Conservation (phyloP, 1,140 invertebrate species). For the Holotrichia oblita region DNA sequence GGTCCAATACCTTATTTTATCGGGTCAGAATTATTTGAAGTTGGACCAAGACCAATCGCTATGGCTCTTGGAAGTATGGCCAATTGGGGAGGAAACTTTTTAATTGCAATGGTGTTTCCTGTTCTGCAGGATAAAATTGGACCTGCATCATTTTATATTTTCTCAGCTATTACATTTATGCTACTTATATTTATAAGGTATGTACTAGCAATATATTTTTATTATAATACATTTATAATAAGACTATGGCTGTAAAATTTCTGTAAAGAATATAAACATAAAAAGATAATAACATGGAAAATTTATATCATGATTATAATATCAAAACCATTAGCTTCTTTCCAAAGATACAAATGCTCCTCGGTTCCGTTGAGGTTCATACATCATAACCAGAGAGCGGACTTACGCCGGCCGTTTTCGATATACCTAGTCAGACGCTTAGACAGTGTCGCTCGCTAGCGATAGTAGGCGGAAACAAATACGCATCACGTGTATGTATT, state of each 20-base stretch:
- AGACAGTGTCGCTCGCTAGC: too few species aligned
- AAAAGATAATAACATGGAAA: not conserved
- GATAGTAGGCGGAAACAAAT: too few species aligned
- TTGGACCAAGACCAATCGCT: slow-evolving; percentile 82
- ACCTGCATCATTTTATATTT: slow-evolving; percentile 76
- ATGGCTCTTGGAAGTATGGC: slow-evolving; percentile 88
- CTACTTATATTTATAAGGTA: slow-evolving; percentile 73
- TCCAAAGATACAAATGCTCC: not conserved
- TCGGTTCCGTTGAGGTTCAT: not conserved
- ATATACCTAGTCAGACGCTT: too few species aligned
- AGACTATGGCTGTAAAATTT: not conserved
- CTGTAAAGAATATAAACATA: not conserved
- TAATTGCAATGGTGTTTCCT: slow-evolving; percentile 87
- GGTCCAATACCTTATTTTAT: slow-evolving; percentile 92
- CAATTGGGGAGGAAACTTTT: slow-evolving; percentile 91
- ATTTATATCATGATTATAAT: too few species aligned
- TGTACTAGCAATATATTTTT: slow-evolving; percentile 46
- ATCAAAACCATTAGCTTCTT: too few species aligned
- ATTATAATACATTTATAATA: not conserved
- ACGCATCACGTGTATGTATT: too few species aligned
- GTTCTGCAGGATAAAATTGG: slow-evolving; percentile 70
- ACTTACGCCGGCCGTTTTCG: too few species aligned
- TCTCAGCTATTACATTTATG: slow-evolving; percentile 68
- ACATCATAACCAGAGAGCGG: too few species aligned
- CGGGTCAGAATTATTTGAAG: slow-evolving; percentile 88